Conservation (phyloP, 2,113 vertebrate species). For the Bagarius yarrelli region DNA sequence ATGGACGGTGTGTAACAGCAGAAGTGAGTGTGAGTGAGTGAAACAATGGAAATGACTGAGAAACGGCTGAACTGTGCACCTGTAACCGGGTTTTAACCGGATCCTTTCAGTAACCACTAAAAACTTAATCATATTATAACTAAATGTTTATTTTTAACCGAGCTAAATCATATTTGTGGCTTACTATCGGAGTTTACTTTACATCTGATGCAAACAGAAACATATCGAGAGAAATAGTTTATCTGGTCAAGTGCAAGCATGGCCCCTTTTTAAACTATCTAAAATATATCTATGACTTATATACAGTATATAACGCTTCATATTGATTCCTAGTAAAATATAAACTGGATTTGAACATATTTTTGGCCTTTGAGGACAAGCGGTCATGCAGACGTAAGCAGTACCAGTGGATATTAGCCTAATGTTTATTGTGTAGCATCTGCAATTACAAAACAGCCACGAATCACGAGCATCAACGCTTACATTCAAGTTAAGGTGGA, state of each 20-base stretch:
- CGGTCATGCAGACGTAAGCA: constrained; percentile 23
- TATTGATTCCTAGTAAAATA: constrained; percentile 37
- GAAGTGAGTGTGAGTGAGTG: constrained; percentile 32
- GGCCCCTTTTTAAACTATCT: constrained; percentile 11
- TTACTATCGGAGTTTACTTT: neutral
- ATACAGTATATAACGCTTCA: constrained; percentile 27
- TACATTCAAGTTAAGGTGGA: neutral
- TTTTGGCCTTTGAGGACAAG: neutral
- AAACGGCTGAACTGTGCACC: constrained; percentile 56
- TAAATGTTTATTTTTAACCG: neutral
- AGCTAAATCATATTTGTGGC: neutral
- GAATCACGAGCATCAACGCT: too few relatives aligned
- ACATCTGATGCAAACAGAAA: neutral
- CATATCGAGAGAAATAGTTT: neutral
- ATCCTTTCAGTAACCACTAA: neutral
- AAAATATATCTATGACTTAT: constrained; percentile 37
- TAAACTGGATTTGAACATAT: neutral
- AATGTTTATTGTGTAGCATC: neutral
- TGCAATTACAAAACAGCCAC: neutral
- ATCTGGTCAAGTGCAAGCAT: neutral
- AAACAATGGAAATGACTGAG: constrained; percentile 13
- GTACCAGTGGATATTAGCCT: constrained; percentile 12
- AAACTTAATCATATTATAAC: constrained; percentile 22
- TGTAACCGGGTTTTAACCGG: constrained; percentile 8
- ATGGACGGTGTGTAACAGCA: neutral